These are phyloP conservation scores for Rhinogobio ventralis DNA, from an alignment of 2,797 vertebrate genomes.

Conservation along the genomic window DNA sequence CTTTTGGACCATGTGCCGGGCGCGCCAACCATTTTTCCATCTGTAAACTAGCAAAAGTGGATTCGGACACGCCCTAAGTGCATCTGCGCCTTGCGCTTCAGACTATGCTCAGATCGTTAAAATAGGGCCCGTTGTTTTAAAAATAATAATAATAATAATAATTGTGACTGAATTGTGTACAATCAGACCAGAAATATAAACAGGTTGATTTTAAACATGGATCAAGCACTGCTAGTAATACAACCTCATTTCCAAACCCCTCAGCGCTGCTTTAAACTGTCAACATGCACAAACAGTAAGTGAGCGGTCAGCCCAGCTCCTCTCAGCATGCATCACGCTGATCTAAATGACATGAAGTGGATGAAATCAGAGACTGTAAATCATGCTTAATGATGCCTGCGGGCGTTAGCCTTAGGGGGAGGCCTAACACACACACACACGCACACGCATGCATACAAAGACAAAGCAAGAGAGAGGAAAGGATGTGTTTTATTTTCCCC, in stretches of 20 bases:
- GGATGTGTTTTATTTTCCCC: not conserved
- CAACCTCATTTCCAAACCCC: slow-evolving; percentile 16
- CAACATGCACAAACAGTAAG: slow-evolving; percentile 29
- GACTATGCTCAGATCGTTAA: too few relatives aligned
- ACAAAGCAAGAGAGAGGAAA: slow-evolving; percentile 8
- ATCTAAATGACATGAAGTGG: slow-evolving; percentile 56
- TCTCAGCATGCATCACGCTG: slow-evolving; percentile 45
- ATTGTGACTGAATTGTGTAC: not conserved
- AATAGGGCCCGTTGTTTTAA: too few relatives aligned
- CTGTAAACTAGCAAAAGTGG: too few relatives aligned
- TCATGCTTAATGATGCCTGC: slow-evolving; percentile 59
- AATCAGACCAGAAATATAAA: slow-evolving; percentile 5
- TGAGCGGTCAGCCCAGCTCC: slow-evolving; percentile 40
- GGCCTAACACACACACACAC: slow-evolving; percentile 34
- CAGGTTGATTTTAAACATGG: not conserved
- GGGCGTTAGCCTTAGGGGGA: slow-evolving; percentile 50
- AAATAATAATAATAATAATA: too few relatives aligned
- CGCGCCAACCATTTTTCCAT: too few relatives aligned
- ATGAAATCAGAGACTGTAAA: slow-evolving; percentile 63
- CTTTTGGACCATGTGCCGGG: too few relatives aligned
- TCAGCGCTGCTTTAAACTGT: slow-evolving; percentile 23
- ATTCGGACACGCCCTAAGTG: too few relatives aligned
- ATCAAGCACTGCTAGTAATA: not conserved
- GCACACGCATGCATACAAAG: slow-evolving; percentile 19
- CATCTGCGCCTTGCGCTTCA: too few relatives aligned